Base-by-base conservation (phyloP, 2,797 vertebrate genomes). In the Onychomys arenicola region DNA sequence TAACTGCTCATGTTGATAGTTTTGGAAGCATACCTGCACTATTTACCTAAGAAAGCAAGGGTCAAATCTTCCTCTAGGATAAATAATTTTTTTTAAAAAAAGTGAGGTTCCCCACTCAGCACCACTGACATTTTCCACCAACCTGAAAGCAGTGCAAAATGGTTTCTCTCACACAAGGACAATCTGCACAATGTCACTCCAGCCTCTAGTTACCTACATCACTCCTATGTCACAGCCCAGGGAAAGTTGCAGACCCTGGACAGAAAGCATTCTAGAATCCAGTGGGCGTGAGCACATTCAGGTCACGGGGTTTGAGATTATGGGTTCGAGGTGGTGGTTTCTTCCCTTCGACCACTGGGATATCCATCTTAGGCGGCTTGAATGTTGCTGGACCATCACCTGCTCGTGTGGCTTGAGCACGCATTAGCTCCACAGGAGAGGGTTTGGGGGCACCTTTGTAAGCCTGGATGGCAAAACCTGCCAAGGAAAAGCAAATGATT, bases 401-500 rank as follows among this genome's bases (percentile, higher is more conserved):
- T 97, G 99, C 97, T 11, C 99, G 98, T 0, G 99, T 98, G 96
- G 98, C 99, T 98, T 99, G 99, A 1, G 98, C 98, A 97, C 99
- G 99, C 98, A 99, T 99, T 95, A 99, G 98, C 96, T 99, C 99
- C 99, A 99, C 99, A 5, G 99, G 99, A n/a, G 99, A 99, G 6
- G 99, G 99, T 91, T 99, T 99, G 97, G 99, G 99, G 73, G 99
- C 99, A 16, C 99, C 99, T 59, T 98, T 99, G 94, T 99, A 99
- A 21, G 99, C 97, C 98, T 99, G 99, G 96, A 99, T 95, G 1
- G 99, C 99, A 98, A 99, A 99, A 83, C 99, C 99, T 93, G 99
- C 99, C 99, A n/a, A 87, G 61, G 61, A 11, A 75, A 92, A 93
- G 23, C 40, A 59, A 57, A 85, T 0, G 7, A 61, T 5, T 73